Base-by-base conservation (phyloP, 2,113 vertebrate species). In the Thamnaconus septentrionalis region DNA sequence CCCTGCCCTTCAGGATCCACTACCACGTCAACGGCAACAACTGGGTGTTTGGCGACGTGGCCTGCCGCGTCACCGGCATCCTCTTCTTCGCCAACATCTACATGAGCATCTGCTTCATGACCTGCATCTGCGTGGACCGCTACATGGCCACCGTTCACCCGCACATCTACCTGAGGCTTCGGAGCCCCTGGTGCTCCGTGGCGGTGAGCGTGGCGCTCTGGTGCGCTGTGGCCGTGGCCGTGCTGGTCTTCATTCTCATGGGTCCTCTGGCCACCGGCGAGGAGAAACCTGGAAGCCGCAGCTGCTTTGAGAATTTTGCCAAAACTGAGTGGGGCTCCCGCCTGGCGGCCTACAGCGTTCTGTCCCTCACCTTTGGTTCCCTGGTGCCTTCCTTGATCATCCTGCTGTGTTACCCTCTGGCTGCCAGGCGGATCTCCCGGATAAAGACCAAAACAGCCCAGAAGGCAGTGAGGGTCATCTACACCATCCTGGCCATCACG, bases 91-190 rank as follows among this genome's bases (percentile, higher is more conserved):
- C 91, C 61, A 94, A 93, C 85, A 82, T 89, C 71, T 93, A 92
- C 59, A 75, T 94, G 5, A 95, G 94, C 86, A 85, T 92, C 0
- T 88, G 84, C 46, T 93, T 96, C 56, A 91, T 95, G 78, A 87
- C 89, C 7, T 94, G 93, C 6, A 91, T 95, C 31, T 92, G 91
- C 0, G 47, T 91, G 0, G 93, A 96, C 40, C 87, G 92, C 3
- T 95, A 95, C 64, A 5, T 95, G 0, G 94, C 92, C 0, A 92
- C 86, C 0, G 64, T 93, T 18, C 87, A 93, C 10, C 94, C 94
- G 0, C 85, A 93, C 18, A 45, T 39, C 0, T 94, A 93, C 66
- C 53, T 94, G 61, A 73, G 45, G 6, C 51, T 93, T 42, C 75
- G 50, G 1, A 80, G 51, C 68, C 8, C 12, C 1, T 54, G 69